These are phyloP conservation scores for Euzophera pinguis DNA, from an alignment of 2,888 invertebrate genomes.

Conservation along the genomic window DNA sequence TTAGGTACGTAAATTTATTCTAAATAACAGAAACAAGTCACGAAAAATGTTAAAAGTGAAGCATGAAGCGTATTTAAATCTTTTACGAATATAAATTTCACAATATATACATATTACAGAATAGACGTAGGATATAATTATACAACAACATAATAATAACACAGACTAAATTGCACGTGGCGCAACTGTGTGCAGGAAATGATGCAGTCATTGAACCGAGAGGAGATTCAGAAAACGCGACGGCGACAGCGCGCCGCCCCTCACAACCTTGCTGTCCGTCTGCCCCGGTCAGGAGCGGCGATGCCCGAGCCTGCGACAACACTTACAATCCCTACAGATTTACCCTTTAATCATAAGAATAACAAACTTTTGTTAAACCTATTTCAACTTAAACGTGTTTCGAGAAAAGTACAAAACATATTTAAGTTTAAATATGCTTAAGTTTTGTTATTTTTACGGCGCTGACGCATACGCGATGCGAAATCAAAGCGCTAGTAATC, in stretches of 20 bases:
- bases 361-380: too few species aligned
- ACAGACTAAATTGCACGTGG: conserved; percentile 78
- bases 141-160: conserved; percentile 79
- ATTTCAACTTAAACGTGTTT: too few species aligned
- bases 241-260: conserved; percentile 39
- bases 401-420: too few species aligned
- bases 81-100: conserved; percentile 76
- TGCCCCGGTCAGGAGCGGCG: conserved; percentile 17
- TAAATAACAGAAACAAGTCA: conserved; percentile 79
- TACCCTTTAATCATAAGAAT: too few species aligned
- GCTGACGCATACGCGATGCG: background rate
- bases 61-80: conserved; percentile 77
- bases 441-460: too few species aligned
- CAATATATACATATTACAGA: conserved; percentile 77
- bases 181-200: conserved; percentile 75
- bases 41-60: conserved; percentile 75
- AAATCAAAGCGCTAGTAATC: background rate
- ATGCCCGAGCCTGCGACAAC: background rate
- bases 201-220: conserved; percentile 75
- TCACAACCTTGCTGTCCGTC: conserved; percentile 62
- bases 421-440: too few species aligned
- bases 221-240: conserved; percentile 68
- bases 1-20: conserved; percentile 79
- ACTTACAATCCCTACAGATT: background rate
- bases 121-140: conserved; percentile 75